Evolutionary conservation across 2,797 vertebrate genomes (phyloP), one percentile per base, ranked within the genome.

Genomic region (Chelon labrosus): DNA sequence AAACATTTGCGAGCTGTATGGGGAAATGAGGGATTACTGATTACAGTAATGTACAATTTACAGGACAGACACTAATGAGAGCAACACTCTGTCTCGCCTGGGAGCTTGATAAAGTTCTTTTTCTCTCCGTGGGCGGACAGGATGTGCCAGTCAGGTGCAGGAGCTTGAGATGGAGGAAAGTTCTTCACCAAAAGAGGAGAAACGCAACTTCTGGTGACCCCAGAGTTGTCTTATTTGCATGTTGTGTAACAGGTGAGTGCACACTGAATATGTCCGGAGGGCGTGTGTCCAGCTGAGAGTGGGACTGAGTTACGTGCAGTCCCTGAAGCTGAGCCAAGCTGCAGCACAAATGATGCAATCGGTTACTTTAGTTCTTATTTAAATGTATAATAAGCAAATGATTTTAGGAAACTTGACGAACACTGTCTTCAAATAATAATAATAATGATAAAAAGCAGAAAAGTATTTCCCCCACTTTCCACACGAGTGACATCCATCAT

Each of bases 401-500:
- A 10, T 49, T 49, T 49, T 17, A 49, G n/a, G 46, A 19, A 49
- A 49, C 46, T 20, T 49, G 46, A 3, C 44, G 6, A 17, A 17
- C 44, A 9, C 42, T 17, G 42, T 17, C 16, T 46, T 7, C 14
- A 46, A 22, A 22, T 22, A 22, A 22, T 27, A 46, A 17, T 46
- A n/a, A 46, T 3, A 46, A 46, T 35, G 7, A 35, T 35, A 17
- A n/a, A 31, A 14, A 31, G 25, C 6, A 53, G 16, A 39, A 42
- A 39, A 8, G 4, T 13, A 65, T 66, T 70, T 64, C 69, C 38
- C 4, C 38, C 55, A 19, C 25, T 70, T 80, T 82, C 62, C 69
- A 66, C 59, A 62, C 12, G 22, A 73, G 64, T n/a, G 41, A 47
- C 59, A 69, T 57, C 70, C 71, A 65, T 80, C 69, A 60, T 25